Conservation (phyloP, 2,888 invertebrate genomes). For the Parnassius orleans region DNA sequence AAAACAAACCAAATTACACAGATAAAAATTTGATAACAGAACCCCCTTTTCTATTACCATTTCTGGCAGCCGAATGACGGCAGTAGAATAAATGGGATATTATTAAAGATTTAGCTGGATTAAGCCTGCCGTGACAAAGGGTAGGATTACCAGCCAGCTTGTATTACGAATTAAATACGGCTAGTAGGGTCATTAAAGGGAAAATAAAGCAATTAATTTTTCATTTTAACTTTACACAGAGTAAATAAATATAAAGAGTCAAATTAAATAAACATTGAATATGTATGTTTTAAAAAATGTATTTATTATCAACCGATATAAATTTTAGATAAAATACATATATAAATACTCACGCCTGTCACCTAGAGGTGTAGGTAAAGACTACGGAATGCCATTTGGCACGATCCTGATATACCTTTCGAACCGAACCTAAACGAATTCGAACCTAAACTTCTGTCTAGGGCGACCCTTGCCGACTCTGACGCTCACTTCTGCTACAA, state of each 20-base stretch:
- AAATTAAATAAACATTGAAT: conserved; percentile 1
- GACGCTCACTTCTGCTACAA: too few relatives aligned
- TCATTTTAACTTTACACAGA: conserved; percentile 8
- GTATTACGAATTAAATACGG: conserved; percentile 24
- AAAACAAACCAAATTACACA: conserved; percentile 3
- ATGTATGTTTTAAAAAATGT: too few relatives aligned
- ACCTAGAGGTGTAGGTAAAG: too few relatives aligned
- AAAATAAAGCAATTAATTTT: conserved; percentile 24
- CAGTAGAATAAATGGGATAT: conserved; percentile 24
- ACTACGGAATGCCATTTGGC: too few relatives aligned
- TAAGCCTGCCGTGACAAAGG: conserved; percentile 25
- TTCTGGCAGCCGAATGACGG: conserved; percentile 2
- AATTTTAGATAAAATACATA: too few relatives aligned
- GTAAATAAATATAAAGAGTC: background rate
- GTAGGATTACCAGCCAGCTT: conserved; percentile 20
- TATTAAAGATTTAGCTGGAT: conserved; percentile 28
- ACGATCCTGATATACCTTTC: too few relatives aligned
- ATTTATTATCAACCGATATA: too few relatives aligned
- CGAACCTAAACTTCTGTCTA: too few relatives aligned
- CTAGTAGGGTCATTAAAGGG: conserved; percentile 19
- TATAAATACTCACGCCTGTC: too few relatives aligned
- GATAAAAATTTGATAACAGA: conserved; percentile 17
- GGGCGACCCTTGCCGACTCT: too few relatives aligned
- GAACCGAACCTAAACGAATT: too few relatives aligned
- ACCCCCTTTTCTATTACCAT: conserved; percentile 6